Percentiles rank a stretch among this genome's conserved stretches.
Conservation (phyloP, 1,140 invertebrate species). For the Venustaconcha ellipsiformis region DNA sequence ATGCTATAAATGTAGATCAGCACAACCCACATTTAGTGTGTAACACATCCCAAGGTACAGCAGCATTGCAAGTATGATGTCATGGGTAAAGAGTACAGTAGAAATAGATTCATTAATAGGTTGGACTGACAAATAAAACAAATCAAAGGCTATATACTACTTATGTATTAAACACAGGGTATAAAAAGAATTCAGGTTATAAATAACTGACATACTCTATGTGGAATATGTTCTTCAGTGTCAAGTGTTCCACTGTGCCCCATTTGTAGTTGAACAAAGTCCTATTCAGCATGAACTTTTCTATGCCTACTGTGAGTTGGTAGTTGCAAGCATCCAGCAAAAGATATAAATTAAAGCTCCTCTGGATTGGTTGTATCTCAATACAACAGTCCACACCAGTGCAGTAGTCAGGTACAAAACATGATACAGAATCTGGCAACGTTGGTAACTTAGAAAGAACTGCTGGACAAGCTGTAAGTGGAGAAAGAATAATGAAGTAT, state of each 20-base stretch:
- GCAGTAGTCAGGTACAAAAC: constrained; percentile 28
- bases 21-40: too few relatives aligned
- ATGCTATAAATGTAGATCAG: too few relatives aligned
- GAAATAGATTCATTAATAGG: too few relatives aligned
- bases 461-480: constrained; percentile 35
- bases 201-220: constrained; percentile 4
- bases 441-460: constrained; percentile 24
- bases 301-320: constrained; percentile 28
- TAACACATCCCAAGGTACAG: too few relatives aligned
- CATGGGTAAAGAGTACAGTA: too few relatives aligned
- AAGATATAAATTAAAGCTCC: constrained; percentile 21
- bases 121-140: too few relatives aligned
- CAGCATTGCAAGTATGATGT: too few relatives aligned
- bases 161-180: too few relatives aligned
- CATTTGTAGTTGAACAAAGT: constrained; percentile 30
- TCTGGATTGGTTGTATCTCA: constrained; percentile 9
- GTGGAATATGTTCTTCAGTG: background rate
- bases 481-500: too few relatives aligned
- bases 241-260: constrained; percentile 21
- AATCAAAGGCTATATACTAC: too few relatives aligned
- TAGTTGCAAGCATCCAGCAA: constrained; percentile 31
- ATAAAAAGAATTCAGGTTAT: too few relatives aligned
- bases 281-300: constrained; percentile 22
- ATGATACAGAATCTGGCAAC: constrained; percentile 14
- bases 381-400: constrained; percentile 34